A percentile compares a stretch with the other conserved stretches of the same genome.
These are phyloP conservation scores for Mobula hypostoma DNA, from an alignment of 2,113 vertebrate species.

Conservation along the genomic window DNA sequence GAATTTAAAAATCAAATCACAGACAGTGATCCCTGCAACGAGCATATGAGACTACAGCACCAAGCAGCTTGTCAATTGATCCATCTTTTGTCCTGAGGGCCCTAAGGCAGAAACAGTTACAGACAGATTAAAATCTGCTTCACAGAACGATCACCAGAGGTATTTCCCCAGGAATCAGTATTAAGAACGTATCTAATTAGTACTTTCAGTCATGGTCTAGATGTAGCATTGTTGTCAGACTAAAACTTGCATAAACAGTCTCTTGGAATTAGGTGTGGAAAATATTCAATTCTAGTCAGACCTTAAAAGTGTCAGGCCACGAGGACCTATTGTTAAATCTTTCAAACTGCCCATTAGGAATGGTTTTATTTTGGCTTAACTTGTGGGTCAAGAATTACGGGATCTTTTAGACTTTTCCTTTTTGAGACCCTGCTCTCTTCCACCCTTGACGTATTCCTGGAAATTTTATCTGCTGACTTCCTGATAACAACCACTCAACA, in stretches of 20 bases:
- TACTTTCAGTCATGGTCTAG: neutral
- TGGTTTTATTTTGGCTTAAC: too few relatives aligned
- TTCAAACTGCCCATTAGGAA: too few relatives aligned
- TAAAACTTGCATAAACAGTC: neutral
- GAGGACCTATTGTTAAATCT: neutral
- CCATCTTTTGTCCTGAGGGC: neutral
- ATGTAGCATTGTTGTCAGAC: neutral
- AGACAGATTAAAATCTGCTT: neutral
- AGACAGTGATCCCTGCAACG: neutral
- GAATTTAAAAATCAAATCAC: constrained; percentile 19
- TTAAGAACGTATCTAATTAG: neutral
- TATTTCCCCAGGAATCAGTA: neutral
- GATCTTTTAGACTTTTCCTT: neutral
- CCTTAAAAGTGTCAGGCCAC: neutral
- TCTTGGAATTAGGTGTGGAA: neutral
- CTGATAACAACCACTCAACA: neutral
- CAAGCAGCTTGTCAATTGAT: neutral
- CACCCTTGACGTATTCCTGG: neutral
- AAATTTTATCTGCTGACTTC: neutral
- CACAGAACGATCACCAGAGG: neutral
- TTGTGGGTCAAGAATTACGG: too few relatives aligned
- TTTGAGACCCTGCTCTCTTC: neutral
- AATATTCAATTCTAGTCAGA: neutral
- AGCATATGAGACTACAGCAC: neutral
- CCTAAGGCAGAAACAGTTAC: neutral